phyloP scores from a whole-genome alignment of 1,140 invertebrate genomes.

The Microplitis demolitor region DNA sequence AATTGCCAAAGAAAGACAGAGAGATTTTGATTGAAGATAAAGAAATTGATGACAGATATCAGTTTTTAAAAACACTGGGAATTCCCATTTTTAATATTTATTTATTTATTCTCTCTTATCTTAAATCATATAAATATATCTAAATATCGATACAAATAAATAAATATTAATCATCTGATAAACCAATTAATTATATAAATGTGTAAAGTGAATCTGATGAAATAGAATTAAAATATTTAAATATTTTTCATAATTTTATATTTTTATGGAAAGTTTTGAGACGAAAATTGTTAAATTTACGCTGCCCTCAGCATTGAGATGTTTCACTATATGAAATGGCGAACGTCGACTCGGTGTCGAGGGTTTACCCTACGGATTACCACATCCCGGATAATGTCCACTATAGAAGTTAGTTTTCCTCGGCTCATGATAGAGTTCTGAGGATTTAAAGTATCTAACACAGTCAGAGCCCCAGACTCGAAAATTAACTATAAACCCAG shows the following conservation, averaged over 20 bases:
- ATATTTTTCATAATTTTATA: too few species aligned
- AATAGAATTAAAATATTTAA: too few species aligned
- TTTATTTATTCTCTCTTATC: too few species aligned
- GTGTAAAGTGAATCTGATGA: background rate
- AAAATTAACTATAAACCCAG: background rate
- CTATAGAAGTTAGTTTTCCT: conserved; percentile 48
- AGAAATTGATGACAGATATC: too few species aligned
- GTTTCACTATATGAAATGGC: background rate
- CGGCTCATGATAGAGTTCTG: conserved; percentile 50
- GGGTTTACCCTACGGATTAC: conserved; percentile 40
- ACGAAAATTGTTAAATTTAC: background rate
- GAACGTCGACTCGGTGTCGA: conserved; percentile 14
- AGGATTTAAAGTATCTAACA: conserved; percentile 43
- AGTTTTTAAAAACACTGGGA: too few species aligned
- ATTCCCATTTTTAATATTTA: too few species aligned
- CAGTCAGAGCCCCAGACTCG: background rate
- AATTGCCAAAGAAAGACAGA: too few species aligned
- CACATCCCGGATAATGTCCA: conserved; percentile 17
- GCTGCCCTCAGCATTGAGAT: background rate
- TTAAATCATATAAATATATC: too few species aligned
- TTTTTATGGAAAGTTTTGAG: too few species aligned
- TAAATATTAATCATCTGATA: too few species aligned
- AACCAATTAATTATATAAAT: background rate
- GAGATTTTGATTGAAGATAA: too few species aligned
- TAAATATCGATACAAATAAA: too few species aligned